A percentile compares a stretch with the other conserved stretches of the same genome.
phyloP scores from a whole-genome alignment of 1,140 invertebrate species.

The Solenopsis fugax region DNA sequence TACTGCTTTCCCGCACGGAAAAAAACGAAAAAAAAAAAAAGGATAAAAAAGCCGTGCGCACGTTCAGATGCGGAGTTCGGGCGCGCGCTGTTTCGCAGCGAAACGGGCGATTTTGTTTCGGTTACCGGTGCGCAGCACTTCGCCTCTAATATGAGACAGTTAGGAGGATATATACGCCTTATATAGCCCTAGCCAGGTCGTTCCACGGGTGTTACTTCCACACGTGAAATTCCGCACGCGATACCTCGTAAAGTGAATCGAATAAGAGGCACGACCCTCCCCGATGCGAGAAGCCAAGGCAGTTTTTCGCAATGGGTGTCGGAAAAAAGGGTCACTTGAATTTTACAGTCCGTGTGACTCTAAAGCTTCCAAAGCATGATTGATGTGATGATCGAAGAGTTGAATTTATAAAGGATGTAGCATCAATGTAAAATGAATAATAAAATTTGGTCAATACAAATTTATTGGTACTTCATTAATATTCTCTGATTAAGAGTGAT shows the following conservation, averaged over 20 bases:
- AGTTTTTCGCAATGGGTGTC: background rate
- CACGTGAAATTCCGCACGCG: slow-evolving; percentile 50
- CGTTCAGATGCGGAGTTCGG: slow-evolving; percentile 5
- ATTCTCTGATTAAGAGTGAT: background rate
- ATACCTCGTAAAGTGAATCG: slow-evolving; percentile 58
- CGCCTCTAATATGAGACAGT: slow-evolving; percentile 58
- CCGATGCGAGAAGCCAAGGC: background rate
- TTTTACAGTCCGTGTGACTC: background rate
- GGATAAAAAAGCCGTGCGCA: background rate
- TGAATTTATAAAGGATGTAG: background rate
- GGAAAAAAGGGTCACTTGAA: background rate
- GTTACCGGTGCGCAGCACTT: slow-evolving; percentile 50
- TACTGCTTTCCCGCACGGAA: slow-evolving; percentile 30
- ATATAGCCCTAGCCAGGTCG: slow-evolving; percentile 33
- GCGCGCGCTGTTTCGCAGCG: slow-evolving; percentile 22
- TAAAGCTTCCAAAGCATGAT: background rate
- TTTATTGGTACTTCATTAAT: background rate
- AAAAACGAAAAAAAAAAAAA: background rate
- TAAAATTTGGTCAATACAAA: background rate
- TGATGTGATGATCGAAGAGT: background rate
- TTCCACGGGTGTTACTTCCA: slow-evolving; percentile 43
- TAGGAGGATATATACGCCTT: slow-evolving; percentile 53
- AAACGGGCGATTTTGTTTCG: slow-evolving; percentile 58
- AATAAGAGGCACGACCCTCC: slow-evolving; percentile 35
- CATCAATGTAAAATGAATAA: background rate